Evolutionary conservation across 2,888 invertebrate species (phyloP).

Genomic region (Atethmia centrago): DNA sequence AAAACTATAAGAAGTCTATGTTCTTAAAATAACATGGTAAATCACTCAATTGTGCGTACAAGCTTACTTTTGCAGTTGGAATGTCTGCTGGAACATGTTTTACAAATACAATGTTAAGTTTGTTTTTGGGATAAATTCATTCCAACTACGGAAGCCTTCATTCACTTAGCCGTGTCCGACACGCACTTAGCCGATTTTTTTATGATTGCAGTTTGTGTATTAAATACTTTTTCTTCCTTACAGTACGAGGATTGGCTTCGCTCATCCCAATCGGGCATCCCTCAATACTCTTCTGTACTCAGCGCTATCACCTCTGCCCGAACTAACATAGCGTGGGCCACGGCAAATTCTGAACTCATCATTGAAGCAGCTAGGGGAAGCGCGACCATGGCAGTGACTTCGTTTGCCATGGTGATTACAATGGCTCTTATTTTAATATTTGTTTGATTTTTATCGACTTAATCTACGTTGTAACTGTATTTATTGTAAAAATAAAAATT

Average conservation of each 20-base stretch:
- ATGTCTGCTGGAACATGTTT: too few species aligned
- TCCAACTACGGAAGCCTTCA: too few species aligned
- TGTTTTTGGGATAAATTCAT: too few species aligned
- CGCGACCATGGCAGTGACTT: slow-evolving; percentile 71
- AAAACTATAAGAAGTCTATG: too few species aligned
- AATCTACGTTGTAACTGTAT: neutral
- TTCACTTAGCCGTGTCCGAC: too few species aligned
- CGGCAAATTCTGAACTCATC: slow-evolving; percentile 74
- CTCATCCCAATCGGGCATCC: slow-evolving; percentile 72
- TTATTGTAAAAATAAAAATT: slow-evolving; percentile 7
- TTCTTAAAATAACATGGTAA: too few species aligned
- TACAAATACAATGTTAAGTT: too few species aligned
- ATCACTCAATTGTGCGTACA: too few species aligned
- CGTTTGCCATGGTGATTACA: slow-evolving; percentile 67
- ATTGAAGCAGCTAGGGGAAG: slow-evolving; percentile 76
- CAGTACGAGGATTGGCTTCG: slow-evolving; percentile 84
- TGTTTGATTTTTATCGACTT: slow-evolving; percentile 44
- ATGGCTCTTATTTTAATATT: slow-evolving; percentile 64
- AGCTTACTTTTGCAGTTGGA: too few species aligned
- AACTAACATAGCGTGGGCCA: slow-evolving; percentile 82
- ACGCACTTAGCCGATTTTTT: neutral
- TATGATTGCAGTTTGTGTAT: neutral
- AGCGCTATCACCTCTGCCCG: slow-evolving; percentile 79
- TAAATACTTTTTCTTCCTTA: slow-evolving; percentile 17
- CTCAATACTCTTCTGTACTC: slow-evolving; percentile 75